These are phyloP conservation scores for Phortica okadai DNA, from an alignment of 2,888 invertebrate species.

Conservation along the genomic window DNA sequence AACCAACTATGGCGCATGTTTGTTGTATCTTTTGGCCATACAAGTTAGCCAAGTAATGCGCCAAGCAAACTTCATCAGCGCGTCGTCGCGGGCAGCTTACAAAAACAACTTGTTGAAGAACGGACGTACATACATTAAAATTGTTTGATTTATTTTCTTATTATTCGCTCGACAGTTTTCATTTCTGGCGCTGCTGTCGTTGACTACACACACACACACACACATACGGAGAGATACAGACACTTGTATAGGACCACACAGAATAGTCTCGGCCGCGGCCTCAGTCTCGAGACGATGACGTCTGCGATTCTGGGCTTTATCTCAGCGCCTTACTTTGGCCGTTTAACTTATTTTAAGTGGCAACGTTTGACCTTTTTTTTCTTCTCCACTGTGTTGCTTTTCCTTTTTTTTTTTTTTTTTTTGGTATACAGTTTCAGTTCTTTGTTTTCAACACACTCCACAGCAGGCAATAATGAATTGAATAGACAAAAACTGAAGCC, in stretches of 20 bases:
- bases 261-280: not conserved
- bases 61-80: not conserved
- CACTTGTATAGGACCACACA: conserved; percentile 17
- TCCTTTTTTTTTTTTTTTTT: not conserved
- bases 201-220: not conserved
- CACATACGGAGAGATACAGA: not conserved
- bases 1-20: conserved; percentile 27
- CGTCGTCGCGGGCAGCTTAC: not conserved
- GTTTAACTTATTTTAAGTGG: conserved; percentile 55
- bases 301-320: not conserved
- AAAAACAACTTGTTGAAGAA: not conserved
- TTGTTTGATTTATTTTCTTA: conserved; percentile 28
- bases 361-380: conserved; percentile 68
- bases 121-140: not conserved
- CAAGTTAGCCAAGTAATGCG: conserved; percentile 22
- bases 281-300: not conserved
- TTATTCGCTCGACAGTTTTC: not conserved
- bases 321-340: conserved; percentile 18
- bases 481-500: not conserved
- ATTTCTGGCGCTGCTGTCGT: not conserved
- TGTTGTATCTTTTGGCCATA: conserved; percentile 27
- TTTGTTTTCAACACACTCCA: conserved; percentile 5
- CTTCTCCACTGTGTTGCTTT: not conserved
- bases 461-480: conserved; percentile 29
- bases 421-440: conserved; percentile 14